Evolutionary conservation across 2,888 invertebrate species (phyloP).

Genomic region (Abscondita cerata): DNA sequence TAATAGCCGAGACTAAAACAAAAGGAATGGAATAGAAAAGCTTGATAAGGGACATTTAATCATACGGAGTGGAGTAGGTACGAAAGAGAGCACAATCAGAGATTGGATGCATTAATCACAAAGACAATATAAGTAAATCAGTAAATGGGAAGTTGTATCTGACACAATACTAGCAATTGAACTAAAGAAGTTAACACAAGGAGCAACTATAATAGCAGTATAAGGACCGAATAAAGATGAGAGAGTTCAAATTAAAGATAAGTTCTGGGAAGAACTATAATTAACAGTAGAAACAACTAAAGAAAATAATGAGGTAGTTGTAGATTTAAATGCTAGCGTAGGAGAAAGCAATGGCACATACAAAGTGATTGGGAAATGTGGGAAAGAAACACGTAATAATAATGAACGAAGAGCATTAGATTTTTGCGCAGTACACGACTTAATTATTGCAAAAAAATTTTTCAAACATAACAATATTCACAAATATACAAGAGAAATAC

Average conservation of each 20-base stretch:
- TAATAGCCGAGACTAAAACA: background rate
- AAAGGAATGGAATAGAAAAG: background rate
- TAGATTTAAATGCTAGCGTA: too few relatives aligned
- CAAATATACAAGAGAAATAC: background rate
- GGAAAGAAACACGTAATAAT: background rate
- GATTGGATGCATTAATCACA: background rate
- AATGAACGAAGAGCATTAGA: background rate
- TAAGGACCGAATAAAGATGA: background rate
- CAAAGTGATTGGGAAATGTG: background rate
- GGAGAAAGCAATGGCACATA: background rate
- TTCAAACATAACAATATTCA: background rate
- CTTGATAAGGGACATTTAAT: background rate
- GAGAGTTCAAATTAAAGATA: background rate
- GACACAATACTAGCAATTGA: conserved; percentile 4
- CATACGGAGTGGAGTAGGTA: background rate
- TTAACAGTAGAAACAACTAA: background rate
- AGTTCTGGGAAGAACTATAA: background rate
- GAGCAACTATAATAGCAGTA: conserved; percentile 9
- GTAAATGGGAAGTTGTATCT: background rate
- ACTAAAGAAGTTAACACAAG: background rate
- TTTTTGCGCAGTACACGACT: background rate
- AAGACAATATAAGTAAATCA: too few relatives aligned
- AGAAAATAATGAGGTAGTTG: too few relatives aligned
- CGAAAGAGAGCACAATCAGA: background rate
- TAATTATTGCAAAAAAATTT: background rate